These are phyloP conservation scores for Acleris sparsana DNA, from an alignment of 2,888 invertebrate species.

Conservation along the genomic window DNA sequence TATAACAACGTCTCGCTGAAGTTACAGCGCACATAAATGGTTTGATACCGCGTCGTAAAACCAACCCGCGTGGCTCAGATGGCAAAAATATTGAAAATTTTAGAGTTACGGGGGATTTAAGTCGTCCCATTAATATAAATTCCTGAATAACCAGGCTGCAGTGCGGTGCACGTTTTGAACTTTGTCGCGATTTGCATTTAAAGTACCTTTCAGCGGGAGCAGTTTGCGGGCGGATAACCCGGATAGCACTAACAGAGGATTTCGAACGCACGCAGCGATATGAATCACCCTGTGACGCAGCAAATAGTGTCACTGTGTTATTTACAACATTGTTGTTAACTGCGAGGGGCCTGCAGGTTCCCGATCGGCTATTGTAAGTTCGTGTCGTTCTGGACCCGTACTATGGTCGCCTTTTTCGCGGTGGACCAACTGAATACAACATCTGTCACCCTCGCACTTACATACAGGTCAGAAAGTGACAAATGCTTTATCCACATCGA, in stretches of 20 bases:
- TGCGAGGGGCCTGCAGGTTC: conserved; percentile 26
- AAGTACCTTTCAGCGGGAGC: conserved; percentile 62
- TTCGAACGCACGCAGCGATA: conserved; percentile 45
- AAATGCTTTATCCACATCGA: no score
- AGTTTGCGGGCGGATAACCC: conserved; percentile 45
- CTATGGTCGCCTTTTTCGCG: no score
- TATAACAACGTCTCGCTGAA: background rate
- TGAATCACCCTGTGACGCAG: conserved; percentile 47
- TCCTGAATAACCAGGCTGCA: conserved; percentile 50
- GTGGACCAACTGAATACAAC: no score
- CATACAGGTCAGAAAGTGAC: no score
- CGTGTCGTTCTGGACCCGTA: background rate
- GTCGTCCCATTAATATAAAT: conserved; percentile 41
- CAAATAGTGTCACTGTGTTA: conserved; percentile 44
- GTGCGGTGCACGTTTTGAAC: conserved; percentile 52
- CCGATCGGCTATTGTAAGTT: conserved; percentile 9
- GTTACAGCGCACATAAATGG: conserved; percentile 28
- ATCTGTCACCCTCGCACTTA: no score
- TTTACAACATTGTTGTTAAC: conserved; percentile 41
- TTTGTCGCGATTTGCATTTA: conserved; percentile 69
- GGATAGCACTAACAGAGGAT: conserved; percentile 38
- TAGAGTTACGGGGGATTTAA: conserved; percentile 31
- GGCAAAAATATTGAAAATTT: conserved; percentile 34
- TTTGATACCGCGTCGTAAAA: conserved; percentile 27
- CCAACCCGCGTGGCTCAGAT: conserved; percentile 18